These are phyloP conservation scores for Acanthornis magna DNA, from an alignment of 2,797 vertebrate genomes.

Conservation along the genomic window DNA sequence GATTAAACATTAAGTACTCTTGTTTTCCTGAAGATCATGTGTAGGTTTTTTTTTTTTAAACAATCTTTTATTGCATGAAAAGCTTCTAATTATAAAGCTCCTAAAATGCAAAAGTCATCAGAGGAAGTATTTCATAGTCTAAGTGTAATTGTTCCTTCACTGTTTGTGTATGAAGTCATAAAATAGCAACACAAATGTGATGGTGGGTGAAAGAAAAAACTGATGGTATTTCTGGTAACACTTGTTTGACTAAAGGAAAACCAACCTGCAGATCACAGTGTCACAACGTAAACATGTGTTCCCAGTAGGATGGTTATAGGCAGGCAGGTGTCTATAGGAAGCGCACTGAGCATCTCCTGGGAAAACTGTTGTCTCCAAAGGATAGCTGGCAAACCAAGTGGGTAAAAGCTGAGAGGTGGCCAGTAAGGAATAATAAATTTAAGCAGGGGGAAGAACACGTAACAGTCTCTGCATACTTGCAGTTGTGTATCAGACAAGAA, in stretches of 20 bases:
- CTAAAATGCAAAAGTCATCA: background rate
- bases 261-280: background rate
- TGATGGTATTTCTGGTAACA: background rate
- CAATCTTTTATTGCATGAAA: background rate
- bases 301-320: background rate
- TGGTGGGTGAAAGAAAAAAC: background rate
- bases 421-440: background rate
- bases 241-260: background rate
- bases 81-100: background rate
- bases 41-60: accelerated
- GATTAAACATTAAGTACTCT: background rate
- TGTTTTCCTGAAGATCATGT: background rate
- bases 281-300: background rate
- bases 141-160: background rate
- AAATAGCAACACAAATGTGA: background rate
- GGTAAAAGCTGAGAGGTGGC: background rate
- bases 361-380: background rate
- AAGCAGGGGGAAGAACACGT: background rate
- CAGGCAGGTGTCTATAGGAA: background rate
- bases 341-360: background rate
- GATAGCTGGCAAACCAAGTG: background rate
- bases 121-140: background rate
- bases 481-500: background rate
- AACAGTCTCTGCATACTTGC: accelerated
- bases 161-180: conserved; percentile 13